A percentile compares a stretch with the other conserved stretches of the same genome.
phyloP scores from a whole-genome alignment of 2,888 invertebrate genomes.

The Leptinotarsa peninsularis region DNA sequence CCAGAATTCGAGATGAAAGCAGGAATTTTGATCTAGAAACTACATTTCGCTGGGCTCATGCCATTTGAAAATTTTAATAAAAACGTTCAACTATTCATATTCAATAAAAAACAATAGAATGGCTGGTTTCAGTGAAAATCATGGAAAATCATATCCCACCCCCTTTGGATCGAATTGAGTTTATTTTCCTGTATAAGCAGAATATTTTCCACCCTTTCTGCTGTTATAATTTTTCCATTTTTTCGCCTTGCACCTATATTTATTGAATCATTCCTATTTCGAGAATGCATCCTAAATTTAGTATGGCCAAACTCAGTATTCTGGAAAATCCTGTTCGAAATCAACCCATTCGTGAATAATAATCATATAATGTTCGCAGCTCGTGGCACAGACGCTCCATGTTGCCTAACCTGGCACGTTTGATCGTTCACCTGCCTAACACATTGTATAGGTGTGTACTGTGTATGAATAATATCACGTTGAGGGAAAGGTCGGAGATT shows the following conservation, averaged over 20 bases:
- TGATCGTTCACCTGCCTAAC: conserved; percentile 43
- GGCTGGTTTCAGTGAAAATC: too few species aligned
- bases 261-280: conserved; percentile 21
- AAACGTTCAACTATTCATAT: too few species aligned
- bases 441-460: conserved; percentile 32
- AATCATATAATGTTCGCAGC: conserved; percentile 40
- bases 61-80: too few species aligned
- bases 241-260: background rate
- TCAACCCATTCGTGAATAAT: conserved; percentile 44
- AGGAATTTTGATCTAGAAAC: too few species aligned
- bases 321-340: conserved; percentile 42
- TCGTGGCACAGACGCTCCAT: conserved; percentile 20
- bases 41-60: too few species aligned
- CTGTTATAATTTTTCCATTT: too few species aligned
- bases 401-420: conserved; percentile 37
- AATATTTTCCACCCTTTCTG: too few species aligned
- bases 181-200: too few species aligned
- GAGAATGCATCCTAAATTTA: conserved; percentile 31
- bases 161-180: too few species aligned
- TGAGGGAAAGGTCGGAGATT: background rate
- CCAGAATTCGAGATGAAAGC: too few species aligned
- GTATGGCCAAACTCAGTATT: conserved; percentile 36
- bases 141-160: too few species aligned
- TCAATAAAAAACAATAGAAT: too few species aligned
- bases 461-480: conserved; percentile 35